Evolutionary conservation across 92 coral and sea anemone genomes (phyloP).

Genomic region (Diadumene lineata): DNA sequence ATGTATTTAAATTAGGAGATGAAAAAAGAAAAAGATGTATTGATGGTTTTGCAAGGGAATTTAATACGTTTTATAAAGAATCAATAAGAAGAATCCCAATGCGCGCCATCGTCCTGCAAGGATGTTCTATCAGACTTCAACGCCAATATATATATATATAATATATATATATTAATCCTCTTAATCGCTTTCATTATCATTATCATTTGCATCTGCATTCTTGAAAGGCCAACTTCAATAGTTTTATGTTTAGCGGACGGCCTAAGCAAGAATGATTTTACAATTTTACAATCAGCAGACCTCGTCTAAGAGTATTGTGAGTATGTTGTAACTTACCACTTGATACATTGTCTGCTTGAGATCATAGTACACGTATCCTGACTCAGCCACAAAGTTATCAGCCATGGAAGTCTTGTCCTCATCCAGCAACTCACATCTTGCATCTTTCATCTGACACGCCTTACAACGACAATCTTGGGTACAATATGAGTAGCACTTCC

Average conservation of each 20-base stretch:
- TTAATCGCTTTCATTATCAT: too few relatives aligned
- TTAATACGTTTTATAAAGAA: constrained; percentile 3
- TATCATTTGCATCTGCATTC: too few relatives aligned
- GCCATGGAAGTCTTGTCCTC: constrained; percentile 43
- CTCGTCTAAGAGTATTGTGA: too few relatives aligned
- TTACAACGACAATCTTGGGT: constrained; percentile 46
- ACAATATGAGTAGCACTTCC: constrained; percentile 34
- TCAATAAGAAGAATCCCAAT: too few relatives aligned
- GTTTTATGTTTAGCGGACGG: not conserved
- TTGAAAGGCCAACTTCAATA: too few relatives aligned
- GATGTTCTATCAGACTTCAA: too few relatives aligned
- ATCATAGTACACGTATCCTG: constrained; percentile 30
- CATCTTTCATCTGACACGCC: constrained; percentile 43
- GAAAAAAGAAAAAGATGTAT: not conserved
- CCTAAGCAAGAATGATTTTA: too few relatives aligned
- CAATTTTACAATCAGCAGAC: too few relatives aligned
- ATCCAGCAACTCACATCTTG: constrained; percentile 43
- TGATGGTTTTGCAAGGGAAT: constrained; percentile 3
- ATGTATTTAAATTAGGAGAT: too few relatives aligned
- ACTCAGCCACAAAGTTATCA: constrained; percentile 10
- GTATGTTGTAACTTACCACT: constrained; percentile 19
- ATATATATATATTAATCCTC: too few relatives aligned
- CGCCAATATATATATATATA: too few relatives aligned
- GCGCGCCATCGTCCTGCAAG: too few relatives aligned
- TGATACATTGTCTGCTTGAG: constrained; percentile 11